These are phyloP conservation scores for Phocoena sinus DNA, from an alignment of 2,113 vertebrate species.

Conservation along the genomic window DNA sequence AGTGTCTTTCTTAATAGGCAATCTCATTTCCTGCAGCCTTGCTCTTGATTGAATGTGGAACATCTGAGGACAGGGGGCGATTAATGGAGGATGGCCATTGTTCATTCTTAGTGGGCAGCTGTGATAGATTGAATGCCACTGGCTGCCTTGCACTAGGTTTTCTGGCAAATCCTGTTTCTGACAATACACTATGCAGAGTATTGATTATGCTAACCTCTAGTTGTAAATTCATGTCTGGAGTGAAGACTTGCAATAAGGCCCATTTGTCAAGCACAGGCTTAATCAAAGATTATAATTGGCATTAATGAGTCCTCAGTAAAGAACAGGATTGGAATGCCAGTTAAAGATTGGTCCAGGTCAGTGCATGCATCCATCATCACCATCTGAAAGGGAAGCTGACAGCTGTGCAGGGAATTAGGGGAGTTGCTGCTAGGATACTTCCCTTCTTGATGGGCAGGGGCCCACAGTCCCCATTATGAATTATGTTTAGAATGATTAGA, in stretches of 20 bases:
- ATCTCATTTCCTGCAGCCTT: conserved; percentile 32
- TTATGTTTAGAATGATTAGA: conserved; percentile 15
- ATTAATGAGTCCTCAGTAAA: conserved; percentile 44
- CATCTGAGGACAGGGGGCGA: conserved; percentile 2
- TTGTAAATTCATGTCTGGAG: conserved; percentile 58
- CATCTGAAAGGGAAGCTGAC: conserved; percentile 36
- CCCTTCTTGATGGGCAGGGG: not conserved
- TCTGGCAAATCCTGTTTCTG: conserved; percentile 61
- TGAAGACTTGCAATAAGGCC: conserved; percentile 37
- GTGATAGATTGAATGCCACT: conserved; percentile 48
- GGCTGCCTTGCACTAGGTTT: conserved; percentile 8
- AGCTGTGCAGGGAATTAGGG: conserved; percentile 24
- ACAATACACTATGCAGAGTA: conserved; percentile 51
- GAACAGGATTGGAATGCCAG: conserved; percentile 21
- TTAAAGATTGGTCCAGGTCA: conserved; percentile 28
- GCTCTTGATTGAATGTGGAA: conserved; percentile 19
- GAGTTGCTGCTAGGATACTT: not conserved
- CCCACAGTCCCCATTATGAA: not conserved
- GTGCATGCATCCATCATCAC: not conserved
- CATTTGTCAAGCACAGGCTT: conserved; percentile 57
- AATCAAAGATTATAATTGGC: conserved; percentile 70
- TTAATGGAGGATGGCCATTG: conserved; percentile 24
- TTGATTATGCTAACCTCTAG: conserved; percentile 66
- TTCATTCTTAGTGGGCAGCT: conserved; percentile 41
- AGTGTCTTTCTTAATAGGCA: not conserved